These are phyloP conservation scores for Tachina grossa DNA, from an alignment of 2,888 invertebrate genomes.

Conservation along the genomic window DNA sequence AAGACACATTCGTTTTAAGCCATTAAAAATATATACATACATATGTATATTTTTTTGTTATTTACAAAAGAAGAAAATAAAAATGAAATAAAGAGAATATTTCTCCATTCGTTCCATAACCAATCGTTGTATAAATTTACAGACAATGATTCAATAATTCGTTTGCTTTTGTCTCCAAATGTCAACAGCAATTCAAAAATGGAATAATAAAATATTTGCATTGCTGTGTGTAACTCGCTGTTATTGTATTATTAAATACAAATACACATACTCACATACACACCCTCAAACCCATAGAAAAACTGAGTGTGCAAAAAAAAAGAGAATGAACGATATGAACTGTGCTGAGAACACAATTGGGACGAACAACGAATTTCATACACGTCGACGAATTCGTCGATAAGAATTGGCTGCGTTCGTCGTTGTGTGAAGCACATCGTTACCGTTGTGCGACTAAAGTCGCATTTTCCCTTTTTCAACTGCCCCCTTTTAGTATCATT, in stretches of 20 bases:
- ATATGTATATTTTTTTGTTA: too few species aligned
- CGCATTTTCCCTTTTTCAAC: too few species aligned
- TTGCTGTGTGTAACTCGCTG: neutral
- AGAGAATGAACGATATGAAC: neutral
- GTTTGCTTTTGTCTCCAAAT: slow-evolving; percentile 61
- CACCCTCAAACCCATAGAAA: neutral
- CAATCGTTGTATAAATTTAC: slow-evolving; percentile 40
- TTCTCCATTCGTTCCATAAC: slow-evolving; percentile 32
- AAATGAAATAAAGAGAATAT: neutral
- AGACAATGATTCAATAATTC: slow-evolving; percentile 59
- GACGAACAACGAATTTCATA: too few species aligned
- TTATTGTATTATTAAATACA: slow-evolving; percentile 2
- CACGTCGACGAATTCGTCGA: too few species aligned
- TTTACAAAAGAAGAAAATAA: too few species aligned
- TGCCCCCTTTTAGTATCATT: too few species aligned
- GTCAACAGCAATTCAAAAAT: slow-evolving; percentile 65
- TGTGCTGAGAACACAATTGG: too few species aligned
- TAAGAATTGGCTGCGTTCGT: too few species aligned
- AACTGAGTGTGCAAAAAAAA: neutral
- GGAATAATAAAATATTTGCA: slow-evolving; percentile 50
- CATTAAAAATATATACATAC: too few species aligned
- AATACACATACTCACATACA: slow-evolving; percentile 2
- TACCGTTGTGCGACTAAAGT: too few species aligned
- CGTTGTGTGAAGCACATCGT: too few species aligned
- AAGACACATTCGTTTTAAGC: too few species aligned